Conservation (phyloP, 1,140 invertebrate genomes). For the Zaprionus lachaisei region DNA sequence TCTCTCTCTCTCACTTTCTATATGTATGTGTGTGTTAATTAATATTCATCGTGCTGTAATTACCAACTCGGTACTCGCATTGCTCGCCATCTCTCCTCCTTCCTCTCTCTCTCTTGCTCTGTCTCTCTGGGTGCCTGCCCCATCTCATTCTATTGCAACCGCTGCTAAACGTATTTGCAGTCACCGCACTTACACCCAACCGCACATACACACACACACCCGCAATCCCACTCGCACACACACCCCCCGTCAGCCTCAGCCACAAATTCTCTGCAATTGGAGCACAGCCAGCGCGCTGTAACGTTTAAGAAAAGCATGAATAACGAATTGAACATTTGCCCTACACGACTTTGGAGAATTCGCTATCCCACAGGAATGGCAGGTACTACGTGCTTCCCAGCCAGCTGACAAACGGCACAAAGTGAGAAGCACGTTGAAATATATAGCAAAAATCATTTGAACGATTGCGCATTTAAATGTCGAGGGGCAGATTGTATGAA, state of each 20-base stretch:
- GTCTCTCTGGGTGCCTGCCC: neutral
- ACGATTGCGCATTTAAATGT: neutral
- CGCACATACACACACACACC: neutral
- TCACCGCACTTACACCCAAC: constrained; percentile 6
- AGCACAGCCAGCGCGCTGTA: neutral
- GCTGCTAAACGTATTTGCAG: constrained; percentile 19
- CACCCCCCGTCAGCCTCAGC: neutral
- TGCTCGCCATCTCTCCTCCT: neutral
- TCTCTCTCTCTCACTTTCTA: neutral
- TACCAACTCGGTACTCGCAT: constrained; percentile 39
- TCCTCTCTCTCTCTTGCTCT: neutral
- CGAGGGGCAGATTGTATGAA: neutral
- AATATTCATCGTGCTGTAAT: constrained; percentile 82
- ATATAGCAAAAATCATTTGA: neutral
- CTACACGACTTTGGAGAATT: constrained; percentile 9
- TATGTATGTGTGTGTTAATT: constrained; percentile 56
- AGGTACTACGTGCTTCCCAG: neutral
- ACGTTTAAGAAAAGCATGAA: constrained; percentile 26
- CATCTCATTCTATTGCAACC: constrained; percentile 8
- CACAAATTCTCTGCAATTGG: constrained; percentile 4
- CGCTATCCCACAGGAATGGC: neutral
- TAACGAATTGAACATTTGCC: constrained; percentile 35
- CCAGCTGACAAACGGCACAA: neutral
- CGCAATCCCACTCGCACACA: neutral
- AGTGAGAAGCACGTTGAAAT: neutral